Evolutionary conservation across 2,797 vertebrate species (phyloP), one percentile per base, ranked within the genome.

Genomic region (Anas bernieri): DNA sequence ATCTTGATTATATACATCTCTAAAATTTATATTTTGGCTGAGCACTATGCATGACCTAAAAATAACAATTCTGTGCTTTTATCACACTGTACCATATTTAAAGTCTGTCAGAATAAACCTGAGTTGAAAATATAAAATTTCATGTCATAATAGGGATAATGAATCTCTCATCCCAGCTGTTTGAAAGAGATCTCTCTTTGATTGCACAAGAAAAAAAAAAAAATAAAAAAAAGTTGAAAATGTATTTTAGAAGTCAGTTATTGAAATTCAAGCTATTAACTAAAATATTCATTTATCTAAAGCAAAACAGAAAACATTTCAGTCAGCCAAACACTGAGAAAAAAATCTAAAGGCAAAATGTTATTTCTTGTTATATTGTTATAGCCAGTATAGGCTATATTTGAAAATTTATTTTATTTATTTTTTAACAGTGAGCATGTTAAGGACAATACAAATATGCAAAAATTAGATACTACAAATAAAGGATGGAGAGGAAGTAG

Each of bases 181-280:
- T 85, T 80, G 84, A 92, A 80, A 75, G 16, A 92, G 55, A 46
- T 67, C 6, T 59, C 23, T 67, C 26, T 79, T 59, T 94, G 17
- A 75, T 92, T 93, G 52, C 58, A 83, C 64, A 88, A 87, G 45
- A 72, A 31, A 46, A 92, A 87, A 46, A 92, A 87, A 89, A 35
- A 87, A 77, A 31, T 39, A 22, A 48, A 48, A 23, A 91, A 85
- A 88, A n/a, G 9, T 58, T 80, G 33, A 64, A 54, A 81, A 58
- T 8, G 3, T 70, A 63, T 74, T 85, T 92, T 81, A 66, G 23
- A 83, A 75, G 21, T 56, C 45, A 85, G 5, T 39, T 82, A 54
- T 21, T 85, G 41, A 86, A 95, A 89, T 81, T 63, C 45, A 75
- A 12, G 20, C 21, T 78, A 88, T 84, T 79, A 78, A 50, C n/a